These are phyloP conservation scores for Oceanodroma tethys DNA, from an alignment of 2,113 vertebrate species.

Conservation along the genomic window DNA sequence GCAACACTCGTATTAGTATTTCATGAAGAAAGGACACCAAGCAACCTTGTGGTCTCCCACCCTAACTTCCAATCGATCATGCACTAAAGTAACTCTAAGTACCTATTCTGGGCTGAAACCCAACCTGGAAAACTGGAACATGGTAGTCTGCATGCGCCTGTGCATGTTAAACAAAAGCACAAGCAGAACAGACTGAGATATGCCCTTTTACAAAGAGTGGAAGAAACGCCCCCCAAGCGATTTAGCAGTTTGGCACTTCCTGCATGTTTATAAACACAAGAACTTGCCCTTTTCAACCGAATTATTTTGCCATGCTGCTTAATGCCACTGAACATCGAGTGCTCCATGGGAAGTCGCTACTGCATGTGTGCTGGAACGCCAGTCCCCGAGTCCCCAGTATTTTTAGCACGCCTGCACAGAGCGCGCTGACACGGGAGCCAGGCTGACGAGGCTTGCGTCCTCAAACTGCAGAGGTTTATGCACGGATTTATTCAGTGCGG, in stretches of 20 bases:
- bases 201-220: not conserved
- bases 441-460: not conserved
- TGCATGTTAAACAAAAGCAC: not conserved
- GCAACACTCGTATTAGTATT: not conserved
- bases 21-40: not conserved
- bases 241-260: constrained; percentile 1
- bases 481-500: not conserved
- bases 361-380: not conserved
- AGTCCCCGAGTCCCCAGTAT: not conserved
- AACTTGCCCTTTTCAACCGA: constrained; percentile 30
- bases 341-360: not conserved
- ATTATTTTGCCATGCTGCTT: not conserved
- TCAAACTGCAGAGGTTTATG: not conserved
- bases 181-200: not conserved
- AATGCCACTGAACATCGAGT: constrained; percentile 33
- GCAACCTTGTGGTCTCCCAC: not conserved
- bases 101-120: not conserved
- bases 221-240: not conserved
- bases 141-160: not conserved
- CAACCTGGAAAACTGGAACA: not conserved
- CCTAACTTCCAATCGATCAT: not conserved
- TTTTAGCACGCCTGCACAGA: not conserved
- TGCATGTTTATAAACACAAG: not conserved
- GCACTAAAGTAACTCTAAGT: not conserved
- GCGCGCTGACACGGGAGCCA: not conserved